Percentiles rank a stretch among this genome's conserved stretches.
These are phyloP conservation scores for Euclidia mi DNA, from an alignment of 2,888 invertebrate genomes.

Conservation along the genomic window DNA sequence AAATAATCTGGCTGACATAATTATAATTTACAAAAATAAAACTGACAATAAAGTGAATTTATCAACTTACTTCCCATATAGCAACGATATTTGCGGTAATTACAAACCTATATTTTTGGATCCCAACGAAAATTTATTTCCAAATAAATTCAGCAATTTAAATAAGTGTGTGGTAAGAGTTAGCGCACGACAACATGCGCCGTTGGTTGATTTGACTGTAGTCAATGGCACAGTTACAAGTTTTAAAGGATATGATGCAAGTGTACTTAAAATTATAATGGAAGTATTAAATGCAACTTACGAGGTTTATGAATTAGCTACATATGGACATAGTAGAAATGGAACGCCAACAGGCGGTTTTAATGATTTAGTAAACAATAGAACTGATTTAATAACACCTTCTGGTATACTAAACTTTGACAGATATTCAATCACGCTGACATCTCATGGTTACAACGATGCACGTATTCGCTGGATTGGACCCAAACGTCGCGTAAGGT, in stretches of 20 bases:
- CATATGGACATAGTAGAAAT: background rate
- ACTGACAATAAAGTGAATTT: slow-evolving; percentile 44
- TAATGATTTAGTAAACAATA: slow-evolving; percentile 56
- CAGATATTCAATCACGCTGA: slow-evolving; percentile 57
- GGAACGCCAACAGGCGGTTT: slow-evolving; percentile 51
- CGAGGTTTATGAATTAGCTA: slow-evolving; percentile 15
- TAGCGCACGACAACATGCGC: slow-evolving; percentile 53
- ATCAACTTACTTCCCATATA: slow-evolving; percentile 69
- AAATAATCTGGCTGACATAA: slow-evolving; percentile 66
- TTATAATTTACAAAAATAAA: slow-evolving; percentile 55
- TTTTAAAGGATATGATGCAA: slow-evolving; percentile 64
- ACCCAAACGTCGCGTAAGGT: slow-evolving; percentile 62
- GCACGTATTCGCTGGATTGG: slow-evolving; percentile 65
- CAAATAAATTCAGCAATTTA: slow-evolving; percentile 69
- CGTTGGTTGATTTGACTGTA: slow-evolving; percentile 52
- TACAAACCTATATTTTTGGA: slow-evolving; percentile 57
- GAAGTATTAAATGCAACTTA: slow-evolving; percentile 65
- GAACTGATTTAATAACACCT: slow-evolving; percentile 67
- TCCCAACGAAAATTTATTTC: slow-evolving; percentile 53
- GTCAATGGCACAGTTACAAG: slow-evolving; percentile 52
- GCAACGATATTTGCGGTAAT: slow-evolving; percentile 61
- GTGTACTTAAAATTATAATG: slow-evolving; percentile 54
- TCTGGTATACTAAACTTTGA: slow-evolving; percentile 50
- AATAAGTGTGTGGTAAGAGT: slow-evolving; percentile 66
- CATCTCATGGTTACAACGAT: slow-evolving; percentile 57